These are phyloP conservation scores for Notocelia uddmanniana DNA, from an alignment of 2,888 invertebrate species.

Conservation along the genomic window DNA sequence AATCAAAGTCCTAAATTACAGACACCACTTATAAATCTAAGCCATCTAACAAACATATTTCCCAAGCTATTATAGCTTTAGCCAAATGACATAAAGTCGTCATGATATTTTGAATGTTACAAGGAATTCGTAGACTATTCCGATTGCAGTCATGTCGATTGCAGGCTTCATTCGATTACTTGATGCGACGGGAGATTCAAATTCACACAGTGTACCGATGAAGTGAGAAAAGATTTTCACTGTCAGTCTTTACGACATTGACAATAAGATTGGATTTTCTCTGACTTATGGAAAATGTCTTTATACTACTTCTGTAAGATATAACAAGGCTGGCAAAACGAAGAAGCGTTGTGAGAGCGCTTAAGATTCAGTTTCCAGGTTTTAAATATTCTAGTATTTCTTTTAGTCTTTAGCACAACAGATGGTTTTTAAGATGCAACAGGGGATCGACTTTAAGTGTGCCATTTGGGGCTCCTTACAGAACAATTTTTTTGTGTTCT, in stretches of 20 bases:
- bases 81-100: background rate
- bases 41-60: background rate
- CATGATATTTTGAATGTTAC: background rate
- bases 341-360: conserved; percentile 4
- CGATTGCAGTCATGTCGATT: conserved; percentile 28
- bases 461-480: too few relatives aligned
- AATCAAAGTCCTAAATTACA: too few relatives aligned
- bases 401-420: too few relatives aligned
- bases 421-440: too few relatives aligned
- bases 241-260: too few relatives aligned
- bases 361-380: conserved; percentile 10
- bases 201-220: background rate
- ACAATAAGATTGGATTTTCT: too few relatives aligned
- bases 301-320: background rate
- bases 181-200: conserved; percentile 21
- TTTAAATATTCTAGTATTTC: background rate
- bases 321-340: background rate
- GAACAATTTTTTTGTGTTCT: too few relatives aligned
- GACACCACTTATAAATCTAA: too few relatives aligned
- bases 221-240: too few relatives aligned
- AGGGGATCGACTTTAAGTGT: too few relatives aligned
- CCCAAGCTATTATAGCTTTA: background rate
- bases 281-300: too few relatives aligned
- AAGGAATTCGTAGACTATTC: background rate
- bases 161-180: conserved; percentile 25